Conservation (phyloP, 2,113 vertebrate genomes). For the Vanacampus margaritifer region DNA sequence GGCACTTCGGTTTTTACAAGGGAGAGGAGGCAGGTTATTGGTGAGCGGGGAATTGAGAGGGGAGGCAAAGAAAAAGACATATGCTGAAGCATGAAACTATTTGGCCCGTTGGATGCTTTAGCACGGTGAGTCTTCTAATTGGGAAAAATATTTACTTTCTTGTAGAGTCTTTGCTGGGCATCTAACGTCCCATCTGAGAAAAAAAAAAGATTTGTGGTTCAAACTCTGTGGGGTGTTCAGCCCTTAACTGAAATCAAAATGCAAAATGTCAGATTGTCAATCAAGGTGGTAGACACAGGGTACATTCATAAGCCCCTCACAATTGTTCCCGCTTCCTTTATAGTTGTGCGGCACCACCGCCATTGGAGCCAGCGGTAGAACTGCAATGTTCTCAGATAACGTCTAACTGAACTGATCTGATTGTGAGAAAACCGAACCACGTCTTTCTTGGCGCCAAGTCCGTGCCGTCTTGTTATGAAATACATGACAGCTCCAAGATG, state of each 20-base stretch:
- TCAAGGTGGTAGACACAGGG: conserved; percentile 8
- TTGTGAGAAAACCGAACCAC: conserved; percentile 4
- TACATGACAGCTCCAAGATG: conserved; percentile 10
- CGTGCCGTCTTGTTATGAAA: conserved; percentile 8
- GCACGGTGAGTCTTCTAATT: conserved; percentile 36
- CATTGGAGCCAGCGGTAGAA: not conserved
- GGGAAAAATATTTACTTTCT: conserved; percentile 32
- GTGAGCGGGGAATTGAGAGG: conserved; percentile 41
- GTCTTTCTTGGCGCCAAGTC: conserved; percentile 3
- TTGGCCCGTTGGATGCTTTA: conserved; percentile 24
- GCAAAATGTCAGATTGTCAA: conserved; percentile 2
- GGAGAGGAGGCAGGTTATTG: conserved; percentile 58
- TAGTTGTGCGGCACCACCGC: not conserved
- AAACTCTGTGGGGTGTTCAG: conserved; percentile 19
- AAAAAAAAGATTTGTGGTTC: conserved; percentile 52
- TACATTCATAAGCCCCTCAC: not conserved
- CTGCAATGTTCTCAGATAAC: not conserved
- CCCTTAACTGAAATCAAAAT: conserved; percentile 38
- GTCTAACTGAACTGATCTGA: conserved; percentile 7
- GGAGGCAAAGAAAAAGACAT: conserved; percentile 4
- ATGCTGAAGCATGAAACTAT: conserved; percentile 10
- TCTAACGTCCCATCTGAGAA: conserved; percentile 47
- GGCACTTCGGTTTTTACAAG: conserved; percentile 61
- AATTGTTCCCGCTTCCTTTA: not conserved
- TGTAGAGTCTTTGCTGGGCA: conserved; percentile 17